phyloP scores from a whole-genome alignment of 1,140 invertebrate genomes.

The Bactericera cockerelli region DNA sequence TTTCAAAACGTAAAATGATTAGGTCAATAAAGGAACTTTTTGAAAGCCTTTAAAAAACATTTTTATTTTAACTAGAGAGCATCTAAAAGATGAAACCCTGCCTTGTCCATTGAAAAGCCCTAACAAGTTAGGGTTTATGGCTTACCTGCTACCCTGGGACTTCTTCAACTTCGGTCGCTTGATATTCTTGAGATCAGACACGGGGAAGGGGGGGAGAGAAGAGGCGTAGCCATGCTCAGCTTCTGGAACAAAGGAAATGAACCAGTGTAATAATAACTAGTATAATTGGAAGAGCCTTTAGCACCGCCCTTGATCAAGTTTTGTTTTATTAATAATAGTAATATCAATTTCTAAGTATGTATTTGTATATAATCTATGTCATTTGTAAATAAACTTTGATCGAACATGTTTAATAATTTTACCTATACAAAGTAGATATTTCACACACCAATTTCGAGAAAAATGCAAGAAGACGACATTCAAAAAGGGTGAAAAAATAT shows the following conservation, averaged over 20 bases:
- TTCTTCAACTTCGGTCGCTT: constrained; percentile 69
- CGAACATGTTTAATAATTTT: too few species aligned
- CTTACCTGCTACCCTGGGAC: constrained; percentile 74
- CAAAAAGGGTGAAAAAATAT: background rate
- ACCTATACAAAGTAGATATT: too few species aligned
- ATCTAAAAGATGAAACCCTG: too few species aligned
- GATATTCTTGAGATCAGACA: constrained; percentile 52
- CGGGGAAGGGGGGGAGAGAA: constrained; percentile 44
- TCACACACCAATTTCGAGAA: background rate
- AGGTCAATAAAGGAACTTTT: too few species aligned
- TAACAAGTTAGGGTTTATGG: too few species aligned
- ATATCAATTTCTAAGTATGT: too few species aligned
- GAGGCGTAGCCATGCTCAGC: constrained; percentile 83
- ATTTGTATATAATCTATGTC: too few species aligned
- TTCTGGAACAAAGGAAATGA: constrained; percentile 48
- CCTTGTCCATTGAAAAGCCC: background rate
- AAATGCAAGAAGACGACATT: background rate
- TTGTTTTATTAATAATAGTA: too few species aligned
- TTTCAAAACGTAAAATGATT: too few species aligned
- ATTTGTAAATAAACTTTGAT: too few species aligned
- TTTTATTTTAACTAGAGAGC: too few species aligned
- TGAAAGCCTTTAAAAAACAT: too few species aligned
- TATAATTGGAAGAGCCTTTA: background rate
- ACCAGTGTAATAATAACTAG: background rate
- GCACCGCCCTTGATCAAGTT: background rate